Conservation (phyloP, 2,113 vertebrate species). For the Artemisiospiza belli region DNA sequence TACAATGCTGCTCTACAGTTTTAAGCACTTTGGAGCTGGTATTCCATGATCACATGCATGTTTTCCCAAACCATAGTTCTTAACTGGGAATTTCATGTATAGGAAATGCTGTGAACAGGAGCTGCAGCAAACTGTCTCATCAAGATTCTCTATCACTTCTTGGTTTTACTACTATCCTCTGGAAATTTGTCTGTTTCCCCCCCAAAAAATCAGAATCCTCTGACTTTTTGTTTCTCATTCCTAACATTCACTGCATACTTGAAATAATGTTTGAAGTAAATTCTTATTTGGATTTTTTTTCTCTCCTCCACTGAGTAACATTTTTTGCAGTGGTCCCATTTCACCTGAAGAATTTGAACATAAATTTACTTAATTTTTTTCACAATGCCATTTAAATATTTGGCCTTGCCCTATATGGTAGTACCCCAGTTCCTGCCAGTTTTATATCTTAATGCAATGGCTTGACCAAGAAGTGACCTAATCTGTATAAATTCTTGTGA, state of each 20-base stretch:
- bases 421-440: neutral
- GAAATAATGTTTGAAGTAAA: neutral
- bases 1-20: neutral
- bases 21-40: neutral
- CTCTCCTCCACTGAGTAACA: neutral
- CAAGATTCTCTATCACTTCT: neutral
- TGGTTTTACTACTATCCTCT: neutral
- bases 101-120: neutral
- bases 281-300: neutral
- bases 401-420: neutral
- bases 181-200: neutral
- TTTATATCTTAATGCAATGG: neutral
- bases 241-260: neutral
- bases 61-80: neutral
- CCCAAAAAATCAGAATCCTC: neutral
- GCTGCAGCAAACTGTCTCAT: neutral
- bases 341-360: neutral
- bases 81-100: neutral
- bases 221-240: neutral
- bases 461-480: neutral
- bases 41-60: neutral
- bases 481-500: neutral
- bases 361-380: neutral
- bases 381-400: neutral
- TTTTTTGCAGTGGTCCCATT: neutral